These are phyloP conservation scores for Serilophus lunatus DNA, from an alignment of 2,113 vertebrate genomes.

Conservation along the genomic window DNA sequence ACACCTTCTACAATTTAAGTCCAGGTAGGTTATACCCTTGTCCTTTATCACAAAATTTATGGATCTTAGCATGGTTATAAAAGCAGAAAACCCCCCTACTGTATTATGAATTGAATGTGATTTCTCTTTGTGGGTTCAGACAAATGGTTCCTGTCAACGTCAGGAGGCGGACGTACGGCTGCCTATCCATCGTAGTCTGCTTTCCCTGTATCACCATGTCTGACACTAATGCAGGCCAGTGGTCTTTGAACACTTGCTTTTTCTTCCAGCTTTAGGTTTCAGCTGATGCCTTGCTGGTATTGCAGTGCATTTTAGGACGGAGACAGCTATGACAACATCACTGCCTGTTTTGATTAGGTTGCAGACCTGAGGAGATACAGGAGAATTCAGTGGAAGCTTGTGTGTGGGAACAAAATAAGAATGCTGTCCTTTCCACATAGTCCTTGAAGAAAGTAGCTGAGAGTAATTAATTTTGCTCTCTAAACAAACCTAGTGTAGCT, in stretches of 20 bases:
- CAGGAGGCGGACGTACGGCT: background rate
- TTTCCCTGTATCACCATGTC: fast-evolving
- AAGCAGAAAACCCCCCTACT: background rate
- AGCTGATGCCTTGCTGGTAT: background rate
- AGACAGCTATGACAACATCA: background rate
- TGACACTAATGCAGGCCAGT: too few species aligned
- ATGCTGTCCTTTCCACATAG: background rate
- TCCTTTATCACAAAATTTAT: background rate
- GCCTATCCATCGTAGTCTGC: background rate
- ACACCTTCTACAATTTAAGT: background rate
- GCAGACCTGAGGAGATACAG: background rate
- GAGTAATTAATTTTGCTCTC: background rate
- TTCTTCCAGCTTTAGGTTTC: background rate
- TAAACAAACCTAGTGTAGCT: background rate
- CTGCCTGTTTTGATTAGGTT: background rate
- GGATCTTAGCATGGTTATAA: background rate
- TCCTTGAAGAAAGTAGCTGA: background rate
- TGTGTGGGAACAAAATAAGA: background rate
- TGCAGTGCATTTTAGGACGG: background rate
- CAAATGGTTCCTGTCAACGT: background rate
- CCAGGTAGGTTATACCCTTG: background rate
- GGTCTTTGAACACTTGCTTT: background rate
- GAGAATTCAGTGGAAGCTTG: background rate
- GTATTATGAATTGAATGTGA: background rate
- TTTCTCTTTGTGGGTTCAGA: background rate